A percentile compares a stretch with the other conserved stretches of the same genome.
Conservation (phyloP, 2,797 vertebrate genomes). For the Ambastaia sidthimunki region DNA sequence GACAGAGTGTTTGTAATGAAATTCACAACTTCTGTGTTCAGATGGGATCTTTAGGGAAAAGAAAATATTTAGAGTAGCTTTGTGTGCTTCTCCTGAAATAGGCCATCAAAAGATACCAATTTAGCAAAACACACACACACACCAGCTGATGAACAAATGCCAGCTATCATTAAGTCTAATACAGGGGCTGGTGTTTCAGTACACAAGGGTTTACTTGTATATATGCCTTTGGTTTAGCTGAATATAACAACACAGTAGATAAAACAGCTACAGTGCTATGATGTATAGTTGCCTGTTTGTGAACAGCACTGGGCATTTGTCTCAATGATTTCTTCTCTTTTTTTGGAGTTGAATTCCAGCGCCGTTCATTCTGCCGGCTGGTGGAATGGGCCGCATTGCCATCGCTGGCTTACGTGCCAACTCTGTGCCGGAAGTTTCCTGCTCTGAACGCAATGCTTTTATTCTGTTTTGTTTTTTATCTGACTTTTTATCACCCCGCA, state of each 20-base stretch:
- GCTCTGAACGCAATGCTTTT: background rate
- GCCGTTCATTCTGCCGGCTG: slow-evolving; percentile 60
- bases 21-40: slow-evolving; percentile 35
- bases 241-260: slow-evolving; percentile 33
- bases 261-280: slow-evolving; percentile 52
- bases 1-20: slow-evolving; percentile 37
- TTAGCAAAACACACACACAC: slow-evolving; percentile 17
- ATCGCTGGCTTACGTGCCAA: background rate
- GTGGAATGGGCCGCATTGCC: slow-evolving; percentile 4
- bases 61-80: slow-evolving; percentile 40
- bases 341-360: slow-evolving; percentile 69
- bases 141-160: slow-evolving; percentile 21
- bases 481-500: background rate
- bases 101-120: slow-evolving; percentile 32
- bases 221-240: slow-evolving; percentile 36
- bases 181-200: slow-evolving; percentile 33
- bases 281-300: slow-evolving; percentile 66
- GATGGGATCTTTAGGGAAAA: slow-evolving; percentile 40
- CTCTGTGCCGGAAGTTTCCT: slow-evolving; percentile 22
- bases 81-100: slow-evolving; percentile 32
- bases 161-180: slow-evolving; percentile 35
- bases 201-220: slow-evolving; percentile 36
- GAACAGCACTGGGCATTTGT: slow-evolving; percentile 65
- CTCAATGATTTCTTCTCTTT: slow-evolving; percentile 68
- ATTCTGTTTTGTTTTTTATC: background rate